Conservation (phyloP, 1,140 invertebrate species). For the Kradibia gibbosae region DNA sequence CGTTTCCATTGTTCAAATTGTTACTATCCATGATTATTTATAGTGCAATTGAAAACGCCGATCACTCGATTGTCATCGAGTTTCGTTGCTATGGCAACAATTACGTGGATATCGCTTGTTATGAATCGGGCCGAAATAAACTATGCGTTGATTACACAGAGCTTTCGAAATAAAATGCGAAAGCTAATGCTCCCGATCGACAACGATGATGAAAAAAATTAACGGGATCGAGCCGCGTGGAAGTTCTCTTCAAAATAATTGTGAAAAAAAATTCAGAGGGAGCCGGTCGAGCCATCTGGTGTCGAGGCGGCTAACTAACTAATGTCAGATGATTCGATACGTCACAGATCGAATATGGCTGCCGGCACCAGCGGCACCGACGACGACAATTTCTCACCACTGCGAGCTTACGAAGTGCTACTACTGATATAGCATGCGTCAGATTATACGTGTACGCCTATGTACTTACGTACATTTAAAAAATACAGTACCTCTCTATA, state of each 20-base stretch:
- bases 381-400: not conserved
- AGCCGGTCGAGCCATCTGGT: not conserved
- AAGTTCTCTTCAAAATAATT: too few relatives aligned
- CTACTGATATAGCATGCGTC: constrained; percentile 6
- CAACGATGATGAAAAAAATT: too few relatives aligned
- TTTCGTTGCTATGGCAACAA: constrained; percentile 28
- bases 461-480: constrained; percentile 1
- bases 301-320: not conserved
- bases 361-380: constrained; percentile 10
- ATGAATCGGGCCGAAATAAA: not conserved
- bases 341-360: not conserved
- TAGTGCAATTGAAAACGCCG: not conserved
- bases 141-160: not conserved
- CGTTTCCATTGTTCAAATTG: constrained; percentile 59
- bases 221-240: too few relatives aligned
- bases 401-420: constrained; percentile 5
- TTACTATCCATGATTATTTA: constrained; percentile 48
- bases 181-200: too few relatives aligned
- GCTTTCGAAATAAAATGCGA: not conserved
- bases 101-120: too few relatives aligned
- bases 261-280: too few relatives aligned
- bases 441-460: not conserved
- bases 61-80: constrained; percentile 4
- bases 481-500: not conserved
- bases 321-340: constrained; percentile 30